Base-by-base conservation (phyloP, 2,113 vertebrate genomes). In the Rutilus rutilus region DNA sequence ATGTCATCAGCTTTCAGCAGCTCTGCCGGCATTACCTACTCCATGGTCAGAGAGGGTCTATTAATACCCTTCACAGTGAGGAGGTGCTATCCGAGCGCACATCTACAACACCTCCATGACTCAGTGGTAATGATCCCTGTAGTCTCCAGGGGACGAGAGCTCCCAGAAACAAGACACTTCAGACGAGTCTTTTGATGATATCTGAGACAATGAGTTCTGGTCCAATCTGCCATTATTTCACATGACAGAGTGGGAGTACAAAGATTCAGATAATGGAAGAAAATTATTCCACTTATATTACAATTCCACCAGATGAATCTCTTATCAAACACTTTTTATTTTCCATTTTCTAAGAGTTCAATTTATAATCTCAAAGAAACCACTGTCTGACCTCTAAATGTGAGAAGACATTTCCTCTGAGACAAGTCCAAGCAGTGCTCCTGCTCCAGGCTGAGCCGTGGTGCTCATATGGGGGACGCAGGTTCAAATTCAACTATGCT, bases 41-140 rank as follows among this genome's bases (percentile, higher is more conserved):
- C 74, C 67, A 65, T 11, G 15, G 81, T 78, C 86, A 69, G 64
- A 79, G 9, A 50, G 17, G 60, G 62, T 69, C 33, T 85, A 85
- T 84, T 65, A 84, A 64, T 64, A 33, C 57, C 73, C 11, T 25
- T 62, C 62, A 45, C 69, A 42, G 23, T 67, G 65, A 75, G 82
- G 19, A 78, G 69, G 82, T 39, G 47, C 27, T 57, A 78, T 33
- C 83, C 65, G 23, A 30, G 12, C 67, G n/a, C 33, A 75, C 77
- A 80, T 36, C 45, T 62, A 45, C 79, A 80, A 10, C 59, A 59
- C 33, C 45, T 57, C 47, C 64, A 39, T 85, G 77, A 85, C 52
- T 75, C 67, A 85, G 45, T 85, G 82, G 69, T 79, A 79, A 79
- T 79, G 75, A 82, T 69, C 69, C 67, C 45, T 33, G 59, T 50